Evolutionary conservation across 2,113 vertebrate genomes (phyloP), one percentile per base, ranked within the genome.

Genomic region (Aptenodytes patagonicus): DNA sequence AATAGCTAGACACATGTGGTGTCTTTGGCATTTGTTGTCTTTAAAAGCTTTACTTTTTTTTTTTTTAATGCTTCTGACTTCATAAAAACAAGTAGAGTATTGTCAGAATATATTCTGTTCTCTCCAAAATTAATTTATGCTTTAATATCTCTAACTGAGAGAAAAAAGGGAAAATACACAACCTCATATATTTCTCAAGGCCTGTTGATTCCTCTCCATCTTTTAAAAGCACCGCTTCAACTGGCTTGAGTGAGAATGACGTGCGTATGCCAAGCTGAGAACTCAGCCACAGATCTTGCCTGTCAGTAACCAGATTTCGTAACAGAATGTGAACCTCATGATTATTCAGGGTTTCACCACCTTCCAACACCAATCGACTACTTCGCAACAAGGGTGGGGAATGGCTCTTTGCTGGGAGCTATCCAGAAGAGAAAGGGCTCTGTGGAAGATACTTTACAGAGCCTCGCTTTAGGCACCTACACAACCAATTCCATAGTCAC

Each of bases 41-140:
- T 97, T 98, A 94, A 97, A 98, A 98, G 95, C 82, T 96, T 94
- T 93, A 94, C 73, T 97, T 97, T 96, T 96, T 96, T 81, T 81
- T 76, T 68, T 83, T 91, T 95, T 57, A 97, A 97, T 70, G 21
- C 92, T 85, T 97, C 87, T 96, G 93, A 97, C 87, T 98, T 97
- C 58, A 93, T 97, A 96, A 98, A 96, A 97, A 95, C 95, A 97
- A 97, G 95, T 72, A 92, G 91, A 96, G 78, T 61, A 94, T 76
- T 97, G 86, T 79, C 84, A 92, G 87, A 94, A 96, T 93, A 96
- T 70, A 96, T 88, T 95, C 83, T 91, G 62, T 89, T 97, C 95
- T 92, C 68, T 97, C 61, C 69, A 91, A 93, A 97, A 98, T 93
- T 92, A 95, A 96, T 95, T 97, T 97, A 94, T 20, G 65, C 85